Evolutionary conservation across 2,113 vertebrate genomes (phyloP), one percentile per base, ranked within the genome.

Genomic region (Caloenas nicobarica): DNA sequence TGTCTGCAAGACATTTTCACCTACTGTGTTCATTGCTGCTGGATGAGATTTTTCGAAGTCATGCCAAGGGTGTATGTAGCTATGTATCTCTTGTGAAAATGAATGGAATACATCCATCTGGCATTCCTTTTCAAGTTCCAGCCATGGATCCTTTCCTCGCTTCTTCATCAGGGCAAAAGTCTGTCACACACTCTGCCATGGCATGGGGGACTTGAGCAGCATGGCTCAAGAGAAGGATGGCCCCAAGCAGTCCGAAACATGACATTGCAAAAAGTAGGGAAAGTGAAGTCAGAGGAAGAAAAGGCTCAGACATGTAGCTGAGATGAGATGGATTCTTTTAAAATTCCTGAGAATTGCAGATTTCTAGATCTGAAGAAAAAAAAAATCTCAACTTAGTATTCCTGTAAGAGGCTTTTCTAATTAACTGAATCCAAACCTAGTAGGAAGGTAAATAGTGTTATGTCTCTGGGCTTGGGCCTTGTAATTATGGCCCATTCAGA

Each of bases 231-330:
- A 28, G 36, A 46, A 62, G 18, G 22, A 25, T 36, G 44, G 19
- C 26, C n/a, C 33, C 46, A 21, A 78, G 58, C 24, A 25, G 40
- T 21, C 48, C 0, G 0, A 24, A 86, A 66, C 1, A 1, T 0
- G 0, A 23, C 46, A 4, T 25, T 51, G 14, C 33, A 46, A 40
- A 29, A 56, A 68, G 53, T 2, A 28, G 6, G n/a, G n/a, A 3
- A 53, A 54, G 16, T 18, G 28, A 85, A 53, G 33, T 36, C 7
- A 1, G 0, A 62, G 29, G 33, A 84, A n/a, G 53, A 72, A 72
- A 72, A 81, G 26, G 23, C 34, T 81, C 29, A 40, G 44, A 7
- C 31, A 38, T 50, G 12, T 16, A 65, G 22, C 50, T 65, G 29
- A 73, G 25, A 54, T 8, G 16, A 62, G 24, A 5, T 25, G 38